Conservation (phyloP, 2,797 vertebrate species). For the Anas capensis region DNA sequence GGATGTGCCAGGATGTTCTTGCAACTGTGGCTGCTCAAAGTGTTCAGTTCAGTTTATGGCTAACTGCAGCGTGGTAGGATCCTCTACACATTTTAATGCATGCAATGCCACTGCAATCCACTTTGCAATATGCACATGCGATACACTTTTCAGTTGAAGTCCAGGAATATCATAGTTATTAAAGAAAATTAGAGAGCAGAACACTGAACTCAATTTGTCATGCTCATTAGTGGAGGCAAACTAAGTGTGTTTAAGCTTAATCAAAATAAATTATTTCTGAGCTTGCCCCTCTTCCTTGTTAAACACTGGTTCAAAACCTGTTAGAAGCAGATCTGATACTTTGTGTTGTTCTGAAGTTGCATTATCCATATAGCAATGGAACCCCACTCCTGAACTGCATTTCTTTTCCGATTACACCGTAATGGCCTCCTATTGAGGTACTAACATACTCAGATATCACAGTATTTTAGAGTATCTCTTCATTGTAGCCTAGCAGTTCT, state of each 20-base stretch:
- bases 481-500: neutral
- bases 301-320: neutral
- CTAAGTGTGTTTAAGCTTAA: neutral
- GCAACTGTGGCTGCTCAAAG: neutral
- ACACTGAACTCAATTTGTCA: neutral
- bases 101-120: neutral
- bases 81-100: neutral
- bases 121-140: too few species aligned
- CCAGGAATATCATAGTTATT: neutral
- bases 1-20: neutral
- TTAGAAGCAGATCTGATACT: constrained; percentile 1
- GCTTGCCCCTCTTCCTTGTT: neutral
- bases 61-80: neutral
- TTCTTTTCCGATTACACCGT: neutral
- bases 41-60: neutral
- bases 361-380: neutral
- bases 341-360: neutral
- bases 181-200: neutral
- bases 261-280: neutral
- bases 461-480: neutral
- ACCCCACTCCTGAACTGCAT: neutral
- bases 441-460: neutral
- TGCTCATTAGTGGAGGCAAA: neutral
- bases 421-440: neutral
- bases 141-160: neutral